Evolutionary conservation across 37 sponge, comb jelly and placozoan species (phyloP).

Genomic region (Geodia barretti): DNA sequence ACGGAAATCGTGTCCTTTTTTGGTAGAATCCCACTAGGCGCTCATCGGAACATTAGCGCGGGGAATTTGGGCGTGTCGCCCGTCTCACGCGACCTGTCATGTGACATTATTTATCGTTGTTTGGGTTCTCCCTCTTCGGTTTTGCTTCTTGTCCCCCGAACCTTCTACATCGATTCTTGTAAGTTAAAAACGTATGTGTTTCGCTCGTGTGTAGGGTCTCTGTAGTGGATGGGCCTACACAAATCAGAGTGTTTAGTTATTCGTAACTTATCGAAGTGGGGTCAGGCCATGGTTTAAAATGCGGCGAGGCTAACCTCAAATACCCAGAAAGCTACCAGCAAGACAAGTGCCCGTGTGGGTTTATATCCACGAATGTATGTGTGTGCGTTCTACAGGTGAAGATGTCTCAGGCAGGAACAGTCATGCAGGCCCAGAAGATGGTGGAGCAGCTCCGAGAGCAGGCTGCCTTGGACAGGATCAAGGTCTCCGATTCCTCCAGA

Average conservation of each 20-base stretch:
- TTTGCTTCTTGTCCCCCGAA: too few relatives aligned
- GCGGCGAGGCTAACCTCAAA: too few relatives aligned
- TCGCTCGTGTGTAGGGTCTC: too few relatives aligned
- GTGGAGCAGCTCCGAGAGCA: slow-evolving; percentile 69
- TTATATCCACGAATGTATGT: not conserved
- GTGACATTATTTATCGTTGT: not conserved
- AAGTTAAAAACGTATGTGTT: too few relatives aligned
- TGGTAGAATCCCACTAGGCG: not conserved
- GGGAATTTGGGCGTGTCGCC: not conserved
- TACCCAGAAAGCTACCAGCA: not conserved
- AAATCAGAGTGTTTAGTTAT: too few relatives aligned
- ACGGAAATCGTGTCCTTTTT: not conserved
- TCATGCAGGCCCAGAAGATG: slow-evolving; percentile 25
- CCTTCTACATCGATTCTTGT: not conserved
- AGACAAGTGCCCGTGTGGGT: not conserved
- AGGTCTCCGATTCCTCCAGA: slow-evolving; percentile 66
- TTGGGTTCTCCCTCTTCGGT: not conserved
- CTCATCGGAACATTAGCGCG: not conserved
- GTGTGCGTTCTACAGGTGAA: not conserved
- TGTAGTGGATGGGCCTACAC: too few relatives aligned
- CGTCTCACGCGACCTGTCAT: not conserved
- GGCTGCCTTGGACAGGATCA: slow-evolving; percentile 52
- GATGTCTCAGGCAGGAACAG: slow-evolving; percentile 21
- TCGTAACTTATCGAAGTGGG: too few relatives aligned
- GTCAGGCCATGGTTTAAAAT: too few relatives aligned